Evolutionary conservation across 1,140 invertebrate genomes (phyloP), one percentile per base, ranked within the genome.

Genomic region (Papilio xuthus): DNA sequence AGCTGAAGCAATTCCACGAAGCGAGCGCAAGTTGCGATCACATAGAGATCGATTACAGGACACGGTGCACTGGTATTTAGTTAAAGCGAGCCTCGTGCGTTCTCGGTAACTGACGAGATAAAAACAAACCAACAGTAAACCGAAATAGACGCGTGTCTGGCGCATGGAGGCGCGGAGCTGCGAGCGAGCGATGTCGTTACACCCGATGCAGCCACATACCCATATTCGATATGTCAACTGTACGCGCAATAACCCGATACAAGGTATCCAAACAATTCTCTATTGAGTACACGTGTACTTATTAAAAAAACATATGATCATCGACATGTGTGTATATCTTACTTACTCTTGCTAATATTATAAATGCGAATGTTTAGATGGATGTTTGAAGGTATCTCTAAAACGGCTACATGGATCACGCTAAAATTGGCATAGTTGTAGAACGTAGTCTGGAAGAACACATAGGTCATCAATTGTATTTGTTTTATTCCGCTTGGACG

Each of bases 61-160:
- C 60, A 67, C 18, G 13, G 47, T 67, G 60, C 60, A 28, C 60
- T 67, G 60, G 60, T 67, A 67, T 67, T 67, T 67, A 67, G 26
- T 67, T 28, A 67, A 28, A 15, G 60, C 60, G 60, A 26, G 60
- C 23, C 23, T 26, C 60, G 56, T 60, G 56, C 56, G 26, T 67
- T 67, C 60, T 28, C 23, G 26, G 60, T 67, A 67, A 67, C 60
- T 32, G 26, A 44, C 42, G 53, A 67, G 12, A 67, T 67, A 67
- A 67, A 67, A 67, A 67, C 60, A 67, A 67, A 67, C 60, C 23
- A 28, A 67, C 60, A 67, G 60, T 67, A 12, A 67, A 67, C 60
- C 60, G 60, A 67, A 67, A 67, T 67, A 67, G 60, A 67, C 60
- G 60, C 28, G 60, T 63, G 60, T 67, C 60, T 67, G 60, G 23